Conservation (phyloP, 2,888 invertebrate species). For the Chesias legatella region DNA sequence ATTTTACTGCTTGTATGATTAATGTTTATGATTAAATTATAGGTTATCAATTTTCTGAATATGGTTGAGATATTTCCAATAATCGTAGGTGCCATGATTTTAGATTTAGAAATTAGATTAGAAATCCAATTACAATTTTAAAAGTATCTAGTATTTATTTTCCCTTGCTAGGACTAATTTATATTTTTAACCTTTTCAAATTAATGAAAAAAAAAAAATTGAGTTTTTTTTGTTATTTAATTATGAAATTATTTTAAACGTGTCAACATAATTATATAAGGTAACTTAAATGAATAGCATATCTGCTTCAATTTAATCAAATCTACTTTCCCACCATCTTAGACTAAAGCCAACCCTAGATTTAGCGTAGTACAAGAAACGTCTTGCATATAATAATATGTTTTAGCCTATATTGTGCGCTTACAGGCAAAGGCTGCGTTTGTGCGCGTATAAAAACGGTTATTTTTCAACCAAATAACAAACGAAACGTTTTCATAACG, state of each 20-base stretch:
- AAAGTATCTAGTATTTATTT: no score
- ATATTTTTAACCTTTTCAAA: no score
- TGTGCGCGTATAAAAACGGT: conserved; percentile 36
- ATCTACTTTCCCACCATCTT: conserved; percentile 26
- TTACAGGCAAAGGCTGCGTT: conserved; percentile 52
- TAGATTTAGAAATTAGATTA: no score
- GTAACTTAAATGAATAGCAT: not conserved
- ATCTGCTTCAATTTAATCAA: conserved; percentile 1
- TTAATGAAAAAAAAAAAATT: no score
- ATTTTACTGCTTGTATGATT: conserved; percentile 13
- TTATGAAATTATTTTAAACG: no score
- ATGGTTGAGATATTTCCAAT: no score
- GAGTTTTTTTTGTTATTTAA: no score
- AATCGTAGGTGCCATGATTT: conserved; percentile 2
- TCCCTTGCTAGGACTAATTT: no score
- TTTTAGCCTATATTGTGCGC: conserved; percentile 79
- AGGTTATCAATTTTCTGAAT: conserved; percentile 7
- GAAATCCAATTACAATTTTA: no score
- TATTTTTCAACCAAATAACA: conserved; percentile 28
- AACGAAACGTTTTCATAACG: conserved; percentile 11
- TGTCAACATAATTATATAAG: no score
- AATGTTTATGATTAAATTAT: conserved; percentile 10
- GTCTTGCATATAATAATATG: conserved; percentile 81
- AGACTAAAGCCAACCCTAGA: conserved; percentile 59
- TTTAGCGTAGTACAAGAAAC: conserved; percentile 77